These are phyloP conservation scores for Galemys pyrenaicus DNA, from an alignment of 2,113 vertebrate species.

Conservation along the genomic window DNA sequence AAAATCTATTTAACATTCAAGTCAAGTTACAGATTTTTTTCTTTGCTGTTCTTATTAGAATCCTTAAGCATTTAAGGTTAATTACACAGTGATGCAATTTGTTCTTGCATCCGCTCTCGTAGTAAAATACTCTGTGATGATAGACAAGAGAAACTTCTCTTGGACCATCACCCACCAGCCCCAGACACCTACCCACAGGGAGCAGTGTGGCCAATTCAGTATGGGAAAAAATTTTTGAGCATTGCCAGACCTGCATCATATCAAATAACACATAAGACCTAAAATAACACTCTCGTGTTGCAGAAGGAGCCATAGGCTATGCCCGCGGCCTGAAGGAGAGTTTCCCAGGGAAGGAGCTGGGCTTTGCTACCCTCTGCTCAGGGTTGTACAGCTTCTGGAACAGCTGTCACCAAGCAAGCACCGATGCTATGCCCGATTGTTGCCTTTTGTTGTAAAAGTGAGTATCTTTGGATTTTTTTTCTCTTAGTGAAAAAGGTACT, in stretches of 20 bases:
- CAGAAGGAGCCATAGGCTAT: neutral
- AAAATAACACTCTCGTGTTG: neutral
- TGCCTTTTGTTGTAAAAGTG: neutral
- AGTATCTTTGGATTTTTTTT: neutral
- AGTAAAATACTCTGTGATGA: neutral
- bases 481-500: neutral
- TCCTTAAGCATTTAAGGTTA: neutral
- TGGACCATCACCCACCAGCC: neutral
- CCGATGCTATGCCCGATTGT: no score
- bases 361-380: neutral
- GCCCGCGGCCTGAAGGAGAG: neutral
- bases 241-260: neutral
- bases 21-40: neutral
- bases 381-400: neutral
- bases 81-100: neutral
- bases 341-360: neutral
- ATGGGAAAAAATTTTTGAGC: neutral
- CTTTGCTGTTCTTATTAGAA: neutral
- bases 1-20: neutral
- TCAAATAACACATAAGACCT: neutral
- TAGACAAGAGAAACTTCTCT: neutral
- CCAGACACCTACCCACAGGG: neutral
- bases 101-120: neutral
- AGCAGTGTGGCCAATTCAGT: neutral
- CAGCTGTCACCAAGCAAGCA: no score